Evolutionary conservation across 1,140 invertebrate genomes (phyloP), one percentile per base, ranked within the genome.

Genomic region (Anagrus nilaparvatae): DNA sequence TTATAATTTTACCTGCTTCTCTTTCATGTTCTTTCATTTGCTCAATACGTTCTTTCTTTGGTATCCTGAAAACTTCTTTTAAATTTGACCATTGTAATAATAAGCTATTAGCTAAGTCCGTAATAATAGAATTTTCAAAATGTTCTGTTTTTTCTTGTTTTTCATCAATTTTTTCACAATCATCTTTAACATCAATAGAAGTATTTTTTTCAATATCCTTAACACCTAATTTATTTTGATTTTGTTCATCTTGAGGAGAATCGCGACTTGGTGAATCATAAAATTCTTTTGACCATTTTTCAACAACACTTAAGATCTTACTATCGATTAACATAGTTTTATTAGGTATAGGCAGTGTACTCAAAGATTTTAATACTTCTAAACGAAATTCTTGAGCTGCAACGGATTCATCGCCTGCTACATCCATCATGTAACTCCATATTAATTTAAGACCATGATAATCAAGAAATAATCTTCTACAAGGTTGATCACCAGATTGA

Each of bases 1-100:
- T 43, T 28, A 36, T 34, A 21, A 42, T 21, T 52, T 50, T 51
- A 68, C 73, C 77, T 40, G 87, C 88, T 73, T 92, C 87, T 42
- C 85, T 69, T 63, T 94, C 90, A 55, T 93, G 88, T 55, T 92
- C 87, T 57, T 90, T 89, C 84, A 91, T 88, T 61, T 89, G 84
- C 58, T 92, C 84, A 32, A 92, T 83, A 33, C 89, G 74, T 56
- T 95, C 86, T 52, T 93, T 92, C 63, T 95, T 95, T 8, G 94
- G 94, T 55, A 97, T 97, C 61, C 87, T 79, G 58, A 93, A 97
- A 16, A 86, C 78, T 68, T 92, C 87, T 67, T 90, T 88, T 10
- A 94, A 69, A 53, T 74, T 78, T 4, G 77, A 75, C 88, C 88
- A 94, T 31, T 77, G 69, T 14, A 78, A 72, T 28, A 91, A 51